Evolutionary conservation across 35 echinoderm and acorn worm genomes (phyloP).

Genomic region (Chiridota heheva): DNA sequence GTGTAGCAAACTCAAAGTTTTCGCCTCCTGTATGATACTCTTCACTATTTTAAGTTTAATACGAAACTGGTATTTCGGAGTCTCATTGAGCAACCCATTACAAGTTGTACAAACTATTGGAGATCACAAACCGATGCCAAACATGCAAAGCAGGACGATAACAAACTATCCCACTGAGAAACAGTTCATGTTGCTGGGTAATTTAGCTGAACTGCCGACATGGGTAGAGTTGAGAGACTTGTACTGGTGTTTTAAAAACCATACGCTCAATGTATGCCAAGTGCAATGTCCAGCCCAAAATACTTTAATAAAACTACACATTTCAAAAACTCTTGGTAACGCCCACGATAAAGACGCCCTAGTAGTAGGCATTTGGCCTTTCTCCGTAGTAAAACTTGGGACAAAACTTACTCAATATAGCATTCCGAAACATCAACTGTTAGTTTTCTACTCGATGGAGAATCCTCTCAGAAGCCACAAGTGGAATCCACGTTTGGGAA

Average conservation of each 20-base stretch:
- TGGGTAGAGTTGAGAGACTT: conserved; percentile 62
- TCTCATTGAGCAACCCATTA: too few relatives aligned
- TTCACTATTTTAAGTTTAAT: too few relatives aligned
- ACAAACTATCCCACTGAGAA: too few relatives aligned
- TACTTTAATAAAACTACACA: conserved; percentile 26
- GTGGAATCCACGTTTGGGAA: conserved; percentile 41
- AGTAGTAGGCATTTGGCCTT: conserved; percentile 64
- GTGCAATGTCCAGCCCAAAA: conserved; percentile 30
- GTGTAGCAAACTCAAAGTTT: too few relatives aligned
- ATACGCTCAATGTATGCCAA: conserved; percentile 20
- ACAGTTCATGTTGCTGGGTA: too few relatives aligned
- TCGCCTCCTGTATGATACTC: too few relatives aligned
- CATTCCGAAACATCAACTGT: conserved; percentile 16
- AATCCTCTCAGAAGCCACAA: conserved; percentile 51
- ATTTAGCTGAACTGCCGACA: conserved; percentile 32
- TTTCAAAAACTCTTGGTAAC: conserved; percentile 9
- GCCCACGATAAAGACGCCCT: conserved; percentile 55
- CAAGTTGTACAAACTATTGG: too few relatives aligned
- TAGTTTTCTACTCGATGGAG: conserved; percentile 79
- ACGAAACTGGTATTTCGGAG: too few relatives aligned
- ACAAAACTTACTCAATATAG: conserved; percentile 35
- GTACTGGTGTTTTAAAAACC: conserved; percentile 22
- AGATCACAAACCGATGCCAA: too few relatives aligned
- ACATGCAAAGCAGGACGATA: too few relatives aligned
- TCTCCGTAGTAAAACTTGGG: conserved; percentile 23